A percentile compares a stretch with the other conserved stretches of the same genome.
Conservation (phyloP, 2,797 vertebrate genomes). For the Peromyscus attwateri region DNA sequence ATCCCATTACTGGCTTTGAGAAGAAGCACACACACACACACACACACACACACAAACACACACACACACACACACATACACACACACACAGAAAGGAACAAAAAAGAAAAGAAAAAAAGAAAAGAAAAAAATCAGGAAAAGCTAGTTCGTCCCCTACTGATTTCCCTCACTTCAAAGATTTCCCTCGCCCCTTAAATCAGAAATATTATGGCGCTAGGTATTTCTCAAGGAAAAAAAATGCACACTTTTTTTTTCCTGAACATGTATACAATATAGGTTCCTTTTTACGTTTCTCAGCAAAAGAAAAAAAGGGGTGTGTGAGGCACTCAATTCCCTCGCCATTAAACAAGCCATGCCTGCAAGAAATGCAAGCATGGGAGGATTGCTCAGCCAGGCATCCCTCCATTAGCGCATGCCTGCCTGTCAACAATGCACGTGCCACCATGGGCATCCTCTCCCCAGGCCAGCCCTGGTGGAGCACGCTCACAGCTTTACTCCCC, state of each 20-base stretch:
- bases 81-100: too few relatives aligned
- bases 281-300: slow-evolving; percentile 69
- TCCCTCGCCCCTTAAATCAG: slow-evolving; percentile 75
- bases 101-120: neutral
- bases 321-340: slow-evolving; percentile 78
- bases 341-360: slow-evolving; percentile 64
- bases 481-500: neutral
- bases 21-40: neutral
- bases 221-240: slow-evolving; percentile 69
- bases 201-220: slow-evolving; percentile 68
- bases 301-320: neutral
- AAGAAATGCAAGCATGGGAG: slow-evolving; percentile 69
- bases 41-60: neutral
- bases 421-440: slow-evolving; percentile 81
- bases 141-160: slow-evolving; percentile 77
- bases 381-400: slow-evolving; percentile 76
- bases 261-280: slow-evolving; percentile 45
- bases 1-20: slow-evolving; percentile 76
- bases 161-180: slow-evolving; percentile 78
- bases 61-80: neutral
- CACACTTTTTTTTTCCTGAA: slow-evolving; percentile 59
- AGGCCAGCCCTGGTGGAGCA: slow-evolving; percentile 63
- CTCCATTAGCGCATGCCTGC: slow-evolving; percentile 75
- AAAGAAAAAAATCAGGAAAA: slow-evolving; percentile 75
- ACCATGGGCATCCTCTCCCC: slow-evolving; percentile 77